Percentiles rank a stretch among this genome's conserved stretches.
These are phyloP conservation scores for Andrena fulva DNA, from an alignment of 2,888 invertebrate species.

Conservation along the genomic window DNA sequence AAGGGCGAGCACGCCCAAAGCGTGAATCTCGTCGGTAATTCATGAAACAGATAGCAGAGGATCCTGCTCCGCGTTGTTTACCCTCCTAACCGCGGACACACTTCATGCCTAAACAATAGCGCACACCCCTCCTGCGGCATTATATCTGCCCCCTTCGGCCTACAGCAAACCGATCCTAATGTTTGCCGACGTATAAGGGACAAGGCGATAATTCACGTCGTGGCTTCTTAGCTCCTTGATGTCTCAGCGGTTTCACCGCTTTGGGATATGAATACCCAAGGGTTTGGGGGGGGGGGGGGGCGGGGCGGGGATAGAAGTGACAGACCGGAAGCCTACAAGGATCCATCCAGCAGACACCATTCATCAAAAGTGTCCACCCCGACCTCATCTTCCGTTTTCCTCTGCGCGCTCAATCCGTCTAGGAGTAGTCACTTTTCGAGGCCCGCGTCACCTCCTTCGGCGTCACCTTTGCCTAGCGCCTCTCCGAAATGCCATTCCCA, in stretches of 20 bases:
- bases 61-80: conserved; percentile 26
- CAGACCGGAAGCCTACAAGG: conserved; percentile 71
- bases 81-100: conserved; percentile 25
- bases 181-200: conserved; percentile 58
- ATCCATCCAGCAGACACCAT: conserved; percentile 69
- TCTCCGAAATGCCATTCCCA: conserved; percentile 79
- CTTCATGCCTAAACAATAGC: conserved; percentile 54
- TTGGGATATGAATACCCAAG: conserved; percentile 66
- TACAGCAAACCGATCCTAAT: conserved; percentile 55
- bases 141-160: conserved; percentile 46
- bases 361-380: conserved; percentile 77
- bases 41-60: conserved; percentile 8
- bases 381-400: conserved; percentile 66
- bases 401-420: conserved; percentile 68
- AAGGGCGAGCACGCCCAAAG: background rate
- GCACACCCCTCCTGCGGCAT: conserved; percentile 35
- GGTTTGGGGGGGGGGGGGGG: conserved; percentile 23
- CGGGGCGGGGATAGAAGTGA: conserved; percentile 45
- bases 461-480: conserved; percentile 74
- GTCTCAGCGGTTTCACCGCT: conserved; percentile 70
- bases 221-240: conserved; percentile 68
- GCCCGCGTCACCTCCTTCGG: conserved; percentile 70
- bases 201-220: conserved; percentile 70
- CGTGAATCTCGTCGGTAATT: conserved; percentile 1
- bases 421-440: conserved; percentile 72